Base-by-base conservation (phyloP, 2,797 vertebrate genomes). In the Setipinna tenuifilis region DNA sequence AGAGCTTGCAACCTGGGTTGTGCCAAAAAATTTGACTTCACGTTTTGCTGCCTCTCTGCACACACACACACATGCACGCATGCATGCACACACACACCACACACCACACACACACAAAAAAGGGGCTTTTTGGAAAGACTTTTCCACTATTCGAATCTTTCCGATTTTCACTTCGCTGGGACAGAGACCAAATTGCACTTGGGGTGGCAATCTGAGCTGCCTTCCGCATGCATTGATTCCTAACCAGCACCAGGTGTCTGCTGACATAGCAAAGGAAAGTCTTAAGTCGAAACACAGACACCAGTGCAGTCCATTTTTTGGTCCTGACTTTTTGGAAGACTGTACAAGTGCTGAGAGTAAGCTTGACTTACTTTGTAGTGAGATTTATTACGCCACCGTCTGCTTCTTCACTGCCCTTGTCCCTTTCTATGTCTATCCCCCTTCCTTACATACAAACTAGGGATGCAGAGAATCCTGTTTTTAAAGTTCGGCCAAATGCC, bases 271-370 rank as follows among this genome's bases (percentile, higher is more conserved):
- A 44, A 31, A 78, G 71, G 28, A 12, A 6, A 6, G 16, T 44
- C 35, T 78, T 78, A 78, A 78, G 71, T 44, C 44, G 71, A 78
- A 78, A 78, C 71, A 78, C 71, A 78, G 68, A 68, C 25, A 31
- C 23, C 25, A 28, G 68, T n/a, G 12, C 68, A 35, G 31, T 71
- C 2, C 68, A 35, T 17, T 71, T 71, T 65, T 23, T 65, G 62
- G 62, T 41, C 62, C 23, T 10, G 23, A 62, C 17, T 25, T 65
- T 65, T 25, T 65, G 62, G 62, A 65, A 65, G 62, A 25, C 62
- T 19, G 50, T 9, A 54, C 68, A 35, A 35, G 68, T 71, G 31
- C 68, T 11, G 71, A 78, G 31, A 78, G 17, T 16, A 41, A 31
- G 31, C 71, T 78, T 44, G 71, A 78, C 71, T 78, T 78, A 35